A percentile compares a stretch with the other conserved stretches of the same genome.
Conservation (phyloP, 2,113 vertebrate genomes). For the Cyanocitta stelleri region DNA sequence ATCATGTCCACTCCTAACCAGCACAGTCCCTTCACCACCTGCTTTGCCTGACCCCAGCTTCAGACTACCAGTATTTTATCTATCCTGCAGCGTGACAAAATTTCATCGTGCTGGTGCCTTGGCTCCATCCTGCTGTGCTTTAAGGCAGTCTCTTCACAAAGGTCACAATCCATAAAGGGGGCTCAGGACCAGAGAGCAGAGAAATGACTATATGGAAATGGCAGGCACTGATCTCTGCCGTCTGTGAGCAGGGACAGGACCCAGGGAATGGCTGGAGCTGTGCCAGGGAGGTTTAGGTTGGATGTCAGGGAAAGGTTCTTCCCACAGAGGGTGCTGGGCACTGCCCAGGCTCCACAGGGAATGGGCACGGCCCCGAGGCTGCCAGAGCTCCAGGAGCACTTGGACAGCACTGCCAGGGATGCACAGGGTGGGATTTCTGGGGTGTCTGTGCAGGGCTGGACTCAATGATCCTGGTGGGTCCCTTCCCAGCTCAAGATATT, state of each 20-base stretch:
- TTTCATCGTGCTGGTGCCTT: neutral
- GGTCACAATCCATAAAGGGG: neutral
- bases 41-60: neutral
- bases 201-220: neutral
- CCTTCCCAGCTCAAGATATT: neutral
- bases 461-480: neutral
- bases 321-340: neutral
- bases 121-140: neutral
- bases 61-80: neutral
- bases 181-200: neutral
- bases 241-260: neutral
- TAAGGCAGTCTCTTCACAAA: neutral
- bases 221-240: neutral
- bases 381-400: neutral
- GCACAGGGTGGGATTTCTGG: neutral
- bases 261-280: neutral
- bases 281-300: rapidly evolving
- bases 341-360: neutral
- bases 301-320: neutral
- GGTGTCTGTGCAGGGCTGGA: neutral
- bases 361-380: rapidly evolving
- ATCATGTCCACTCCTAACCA: neutral
- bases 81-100: neutral
- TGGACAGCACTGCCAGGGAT: rapidly evolving
- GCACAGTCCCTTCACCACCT: neutral